These are phyloP conservation scores for Hoplodrina ambigua DNA, from an alignment of 2,888 invertebrate species.

Conservation along the genomic window DNA sequence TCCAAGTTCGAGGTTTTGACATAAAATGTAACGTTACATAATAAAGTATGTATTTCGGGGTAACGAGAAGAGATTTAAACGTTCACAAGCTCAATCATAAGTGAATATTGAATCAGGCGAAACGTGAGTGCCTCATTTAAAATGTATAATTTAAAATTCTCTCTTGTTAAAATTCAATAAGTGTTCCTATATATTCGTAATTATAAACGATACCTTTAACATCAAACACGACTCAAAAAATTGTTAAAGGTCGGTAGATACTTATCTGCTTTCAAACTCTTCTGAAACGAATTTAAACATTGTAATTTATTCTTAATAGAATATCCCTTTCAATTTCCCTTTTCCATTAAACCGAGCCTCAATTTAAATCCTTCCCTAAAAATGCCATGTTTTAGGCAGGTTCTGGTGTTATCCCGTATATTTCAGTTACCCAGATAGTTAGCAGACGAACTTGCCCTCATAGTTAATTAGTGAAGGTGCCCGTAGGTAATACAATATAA, in stretches of 20 bases:
- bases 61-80: constrained; percentile 24
- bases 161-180: constrained; percentile 11
- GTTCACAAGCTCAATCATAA: constrained; percentile 17
- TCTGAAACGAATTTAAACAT: constrained; percentile 46
- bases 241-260: constrained; percentile 17
- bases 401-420: constrained; percentile 18
- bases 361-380: constrained; percentile 41
- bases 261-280: constrained; percentile 36
- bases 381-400: constrained; percentile 14
- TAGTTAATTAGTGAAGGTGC: constrained; percentile 51
- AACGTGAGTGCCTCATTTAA: constrained; percentile 14
- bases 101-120: constrained; percentile 30
- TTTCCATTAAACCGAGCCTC: constrained; percentile 34
- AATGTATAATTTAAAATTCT: constrained; percentile 24
- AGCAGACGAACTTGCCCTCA: constrained; percentile 25
- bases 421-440: constrained; percentile 32
- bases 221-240: constrained; percentile 26
- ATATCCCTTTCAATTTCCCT: constrained; percentile 56
- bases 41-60: constrained; percentile 16
- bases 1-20: constrained; percentile 18
- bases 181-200: constrained; percentile 21
- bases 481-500: constrained; percentile 51
- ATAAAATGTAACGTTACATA: constrained; percentile 31
- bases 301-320: constrained; percentile 55
- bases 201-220: constrained; percentile 24